A percentile compares a stretch with the other conserved stretches of the same genome.
phyloP scores from a whole-genome alignment of 2,797 vertebrate species.

The Pygocentrus nattereri region DNA sequence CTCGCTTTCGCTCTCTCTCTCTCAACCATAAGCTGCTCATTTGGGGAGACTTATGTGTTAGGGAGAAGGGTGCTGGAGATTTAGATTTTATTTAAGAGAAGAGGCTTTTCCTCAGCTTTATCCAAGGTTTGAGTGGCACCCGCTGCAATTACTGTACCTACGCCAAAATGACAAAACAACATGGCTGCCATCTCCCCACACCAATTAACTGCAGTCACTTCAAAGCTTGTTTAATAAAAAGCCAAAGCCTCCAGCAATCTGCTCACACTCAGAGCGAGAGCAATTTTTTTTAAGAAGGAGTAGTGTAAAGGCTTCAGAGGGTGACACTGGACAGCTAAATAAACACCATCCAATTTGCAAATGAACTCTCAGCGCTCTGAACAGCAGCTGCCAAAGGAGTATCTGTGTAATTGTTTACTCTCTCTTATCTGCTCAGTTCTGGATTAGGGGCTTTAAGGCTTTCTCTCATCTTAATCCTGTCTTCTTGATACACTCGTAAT shows the following conservation, averaged over 20 bases:
- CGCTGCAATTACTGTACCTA: constrained; percentile 41
- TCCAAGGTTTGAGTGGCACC: constrained; percentile 36
- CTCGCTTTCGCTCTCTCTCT: neutral
- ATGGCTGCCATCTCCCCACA: constrained; percentile 10
- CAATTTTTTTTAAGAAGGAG: neutral
- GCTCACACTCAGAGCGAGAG: neutral
- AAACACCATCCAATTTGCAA: constrained; percentile 49
- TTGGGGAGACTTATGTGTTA: neutral
- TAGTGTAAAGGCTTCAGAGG: constrained; percentile 34
- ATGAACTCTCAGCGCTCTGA: constrained; percentile 28
- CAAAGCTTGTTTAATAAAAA: constrained; percentile 42
- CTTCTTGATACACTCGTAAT: constrained; percentile 50
- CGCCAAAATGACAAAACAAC: constrained; percentile 43
- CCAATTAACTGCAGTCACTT: constrained; percentile 38
- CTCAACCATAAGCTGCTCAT: constrained; percentile 11
- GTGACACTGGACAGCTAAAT: constrained; percentile 42
- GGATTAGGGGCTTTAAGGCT: constrained; percentile 57
- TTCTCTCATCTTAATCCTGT: constrained; percentile 48
- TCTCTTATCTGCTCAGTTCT: constrained; percentile 50
- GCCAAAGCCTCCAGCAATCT: constrained; percentile 9
- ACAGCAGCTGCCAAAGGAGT: constrained; percentile 18
- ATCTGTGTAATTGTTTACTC: constrained; percentile 52
- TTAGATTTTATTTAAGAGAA: constrained; percentile 39
- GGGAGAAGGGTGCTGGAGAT: constrained; percentile 2
- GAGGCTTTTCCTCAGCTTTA: constrained; percentile 39